Evolutionary conservation across 1,140 invertebrate genomes (phyloP), one percentile per base, ranked within the genome.

Genomic region (Spodoptera litura): DNA sequence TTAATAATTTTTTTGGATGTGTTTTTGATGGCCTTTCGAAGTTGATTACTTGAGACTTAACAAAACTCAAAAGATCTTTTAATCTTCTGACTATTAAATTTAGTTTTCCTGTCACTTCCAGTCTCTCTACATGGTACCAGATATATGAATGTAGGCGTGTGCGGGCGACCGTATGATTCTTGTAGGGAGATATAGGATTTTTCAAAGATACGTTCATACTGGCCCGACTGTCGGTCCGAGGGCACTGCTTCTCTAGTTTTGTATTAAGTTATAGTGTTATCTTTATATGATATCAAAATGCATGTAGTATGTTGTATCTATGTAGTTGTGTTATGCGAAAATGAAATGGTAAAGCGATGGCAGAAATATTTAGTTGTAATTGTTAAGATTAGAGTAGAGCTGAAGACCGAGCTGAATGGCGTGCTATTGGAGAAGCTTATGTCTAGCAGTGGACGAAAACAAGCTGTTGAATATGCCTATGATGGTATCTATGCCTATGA

Each of bases 131-230:
- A 31, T 8, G 12, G n/a, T 51, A 70, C 59, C 52, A 55, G 27
- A 79, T 68, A 38, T 86, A 83, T 74, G 78, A 83, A 89, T 84
- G 83, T 88, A 89, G 85, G 85, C 87, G 87, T 82, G 90, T 87
- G 88, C 89, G 87, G 89, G 87, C 86, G 91, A 89, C 86, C 92
- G 89, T 92, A 83, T 93, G 92, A 93, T 93, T 92, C 88, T 89
- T 84, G 87, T 85, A 90, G 90, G 90, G 91, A 86, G 88, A 92
- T 92, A 90, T 90, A 88, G 87, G 88, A 92, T 93, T 90, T 91
- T 86, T 87, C 85, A 87, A 84, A 92, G 86, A 90, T 89, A 90
- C 88, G 85, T 10, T 44, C 38, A 44, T 87, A 85, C 88, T 87
- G 85, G 83, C 85, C 89, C 83, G 84, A 83, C 88, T 89, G 77